A percentile compares a stretch with the other conserved stretches of the same genome.
Conservation (phyloP, 2,113 vertebrate species). For the Dipodomys ordii region DNA sequence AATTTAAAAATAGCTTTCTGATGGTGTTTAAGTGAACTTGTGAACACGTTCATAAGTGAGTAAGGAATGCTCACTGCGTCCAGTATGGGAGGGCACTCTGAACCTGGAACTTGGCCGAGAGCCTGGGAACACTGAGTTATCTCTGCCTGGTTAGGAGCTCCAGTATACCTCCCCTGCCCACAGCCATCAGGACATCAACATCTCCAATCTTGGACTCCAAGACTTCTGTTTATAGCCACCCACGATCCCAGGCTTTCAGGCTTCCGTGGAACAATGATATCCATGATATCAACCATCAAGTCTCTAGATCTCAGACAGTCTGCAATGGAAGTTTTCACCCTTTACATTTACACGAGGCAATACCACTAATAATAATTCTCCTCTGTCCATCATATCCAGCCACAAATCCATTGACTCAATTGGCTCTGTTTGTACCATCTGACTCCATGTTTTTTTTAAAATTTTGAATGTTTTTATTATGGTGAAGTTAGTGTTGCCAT, state of each 20-base stretch:
- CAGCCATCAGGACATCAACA: no score
- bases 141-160: no score
- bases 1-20: not conserved
- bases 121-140: no score
- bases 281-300: not conserved
- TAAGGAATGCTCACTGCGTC: not conserved
- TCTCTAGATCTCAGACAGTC: not conserved
- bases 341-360: not conserved
- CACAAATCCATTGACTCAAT: not conserved
- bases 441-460: no score
- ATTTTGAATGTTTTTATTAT: no score
- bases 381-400: not conserved
- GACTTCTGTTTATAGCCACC: not conserved
- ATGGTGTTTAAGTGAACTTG: not conserved
- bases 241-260: not conserved
- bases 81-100: not conserved
- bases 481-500: no score
- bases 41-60: not conserved
- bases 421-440: no score
- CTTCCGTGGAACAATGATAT: no score
- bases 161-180: not conserved
- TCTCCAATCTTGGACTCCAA: not conserved
- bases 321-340: not conserved
- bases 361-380: not conserved
- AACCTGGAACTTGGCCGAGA: not conserved